phyloP scores from a whole-genome alignment of 2,888 invertebrate genomes.

The Eucriotettix oculatus region DNA sequence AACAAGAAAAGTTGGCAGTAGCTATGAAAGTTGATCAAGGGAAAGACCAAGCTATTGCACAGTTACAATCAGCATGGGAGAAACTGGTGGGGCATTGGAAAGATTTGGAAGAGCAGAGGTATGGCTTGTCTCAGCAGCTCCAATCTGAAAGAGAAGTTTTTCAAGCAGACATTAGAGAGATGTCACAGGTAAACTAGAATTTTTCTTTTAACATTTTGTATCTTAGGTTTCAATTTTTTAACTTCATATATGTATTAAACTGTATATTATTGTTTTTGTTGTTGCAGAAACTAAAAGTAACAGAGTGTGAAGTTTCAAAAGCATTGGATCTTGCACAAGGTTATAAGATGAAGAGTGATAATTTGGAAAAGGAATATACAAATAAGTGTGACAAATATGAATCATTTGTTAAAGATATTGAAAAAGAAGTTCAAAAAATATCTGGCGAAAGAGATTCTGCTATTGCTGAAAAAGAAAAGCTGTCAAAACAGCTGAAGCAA shows the following conservation, averaged over 20 bases:
- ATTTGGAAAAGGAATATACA: constrained; percentile 32
- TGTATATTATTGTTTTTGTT: too few relatives aligned
- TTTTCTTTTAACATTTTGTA: too few relatives aligned
- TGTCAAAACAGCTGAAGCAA: too few relatives aligned
- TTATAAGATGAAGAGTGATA: constrained; percentile 46
- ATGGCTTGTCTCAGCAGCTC: constrained; percentile 14
- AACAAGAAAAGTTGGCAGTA: constrained; percentile 63
- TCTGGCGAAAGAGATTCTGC: too few relatives aligned
- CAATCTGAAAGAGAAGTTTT: constrained; percentile 31
- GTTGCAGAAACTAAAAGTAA: constrained; percentile 34
- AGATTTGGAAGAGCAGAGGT: constrained; percentile 18
- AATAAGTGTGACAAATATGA: too few relatives aligned
- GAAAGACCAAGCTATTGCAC: constrained; percentile 51
- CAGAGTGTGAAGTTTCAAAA: constrained; percentile 56
- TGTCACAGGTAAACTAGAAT: neutral
- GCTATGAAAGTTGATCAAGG: constrained; percentile 59
- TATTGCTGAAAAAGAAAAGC: too few relatives aligned
- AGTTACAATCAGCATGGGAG: constrained; percentile 46
- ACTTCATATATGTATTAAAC: too few relatives aligned
- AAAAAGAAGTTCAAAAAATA: constrained; percentile 19
- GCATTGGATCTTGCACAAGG: constrained; percentile 49
- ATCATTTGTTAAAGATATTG: constrained; percentile 22
- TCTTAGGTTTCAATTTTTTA: too few relatives aligned
- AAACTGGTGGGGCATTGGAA: constrained; percentile 26
- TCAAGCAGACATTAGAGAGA: constrained; percentile 27